Evolutionary conservation across 2,113 vertebrate species (phyloP).

Genomic region (Microtus pennsylvanicus): DNA sequence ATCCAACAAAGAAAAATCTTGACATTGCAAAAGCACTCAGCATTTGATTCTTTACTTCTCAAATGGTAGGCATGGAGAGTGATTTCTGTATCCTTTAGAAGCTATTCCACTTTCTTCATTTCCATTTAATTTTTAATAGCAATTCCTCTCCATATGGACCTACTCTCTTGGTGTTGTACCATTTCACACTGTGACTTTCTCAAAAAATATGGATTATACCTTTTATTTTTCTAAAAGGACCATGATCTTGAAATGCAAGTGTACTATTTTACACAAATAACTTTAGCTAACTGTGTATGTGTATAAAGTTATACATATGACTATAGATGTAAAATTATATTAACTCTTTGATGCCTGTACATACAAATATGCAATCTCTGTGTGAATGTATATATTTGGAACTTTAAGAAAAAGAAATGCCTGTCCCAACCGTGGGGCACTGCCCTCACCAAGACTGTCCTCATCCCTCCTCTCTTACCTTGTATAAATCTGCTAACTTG

Average conservation of each 20-base stretch:
- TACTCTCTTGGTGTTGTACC: accelerated
- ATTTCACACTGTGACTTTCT: not conserved
- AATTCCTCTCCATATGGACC: not conserved
- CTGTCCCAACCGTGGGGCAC: not conserved
- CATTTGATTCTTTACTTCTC: not conserved
- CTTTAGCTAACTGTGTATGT: not conserved
- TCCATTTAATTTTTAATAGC: not conserved
- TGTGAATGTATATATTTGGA: not conserved
- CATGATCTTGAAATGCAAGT: not conserved
- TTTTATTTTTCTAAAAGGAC: constrained; percentile 8
- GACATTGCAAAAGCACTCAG: not conserved
- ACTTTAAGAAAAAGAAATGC: not conserved
- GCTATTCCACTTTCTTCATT: not conserved
- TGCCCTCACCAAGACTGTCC: constrained; percentile 23
- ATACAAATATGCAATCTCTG: not conserved
- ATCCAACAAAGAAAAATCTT: not conserved
- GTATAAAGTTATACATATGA: not conserved
- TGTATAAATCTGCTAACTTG: constrained; percentile 48
- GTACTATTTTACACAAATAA: not conserved
- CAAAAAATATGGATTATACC: not conserved
- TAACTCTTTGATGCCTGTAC: not conserved
- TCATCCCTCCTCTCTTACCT: constrained; percentile 19
- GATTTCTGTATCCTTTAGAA: not conserved
- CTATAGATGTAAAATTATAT: not conserved
- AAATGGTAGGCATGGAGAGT: not conserved